phyloP scores from a whole-genome alignment of 2,888 invertebrate species.

The Spilosoma lubricipeda region DNA sequence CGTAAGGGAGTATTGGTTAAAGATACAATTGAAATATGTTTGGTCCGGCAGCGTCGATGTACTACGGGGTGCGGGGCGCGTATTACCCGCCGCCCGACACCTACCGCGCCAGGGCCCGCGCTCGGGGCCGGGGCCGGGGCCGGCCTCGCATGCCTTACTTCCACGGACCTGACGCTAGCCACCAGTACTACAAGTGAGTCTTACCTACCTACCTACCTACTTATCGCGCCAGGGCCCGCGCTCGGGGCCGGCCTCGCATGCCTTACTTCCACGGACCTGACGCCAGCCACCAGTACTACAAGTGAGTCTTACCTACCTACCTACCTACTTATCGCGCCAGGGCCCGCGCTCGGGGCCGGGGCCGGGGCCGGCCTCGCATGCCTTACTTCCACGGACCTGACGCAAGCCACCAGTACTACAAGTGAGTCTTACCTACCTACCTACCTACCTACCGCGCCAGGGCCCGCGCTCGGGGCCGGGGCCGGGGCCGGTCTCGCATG shows the following conservation, averaged over 20 bases:
- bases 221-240: conserved; percentile 42
- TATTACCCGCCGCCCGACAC: too few species aligned
- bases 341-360: conserved; percentile 49
- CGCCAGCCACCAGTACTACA: conserved; percentile 76
- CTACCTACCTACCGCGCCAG: conserved; percentile 33
- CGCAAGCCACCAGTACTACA: conserved; percentile 76
- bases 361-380: conserved; percentile 59
- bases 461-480: conserved; percentile 38
- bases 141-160: conserved; percentile 73
- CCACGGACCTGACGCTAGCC: conserved; percentile 77
- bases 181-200: conserved; percentile 73
- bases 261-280: conserved; percentile 80
- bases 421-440: conserved; percentile 47
- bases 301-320: conserved; percentile 47
- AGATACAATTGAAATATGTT: too few species aligned
- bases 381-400: conserved; percentile 80
- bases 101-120: conserved; percentile 37
- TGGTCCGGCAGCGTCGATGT: conserved; percentile 56
- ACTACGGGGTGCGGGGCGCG: conserved; percentile 53
- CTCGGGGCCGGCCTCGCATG: conserved; percentile 61
- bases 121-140: conserved; percentile 51
- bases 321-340: too few species aligned
- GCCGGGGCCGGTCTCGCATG: conserved; percentile 31
- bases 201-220: too few species aligned
- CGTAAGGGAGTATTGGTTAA: too few species aligned